These are phyloP conservation scores for Melanotaenia nigrans DNA, from an alignment of 2,797 vertebrate species.

Conservation along the genomic window DNA sequence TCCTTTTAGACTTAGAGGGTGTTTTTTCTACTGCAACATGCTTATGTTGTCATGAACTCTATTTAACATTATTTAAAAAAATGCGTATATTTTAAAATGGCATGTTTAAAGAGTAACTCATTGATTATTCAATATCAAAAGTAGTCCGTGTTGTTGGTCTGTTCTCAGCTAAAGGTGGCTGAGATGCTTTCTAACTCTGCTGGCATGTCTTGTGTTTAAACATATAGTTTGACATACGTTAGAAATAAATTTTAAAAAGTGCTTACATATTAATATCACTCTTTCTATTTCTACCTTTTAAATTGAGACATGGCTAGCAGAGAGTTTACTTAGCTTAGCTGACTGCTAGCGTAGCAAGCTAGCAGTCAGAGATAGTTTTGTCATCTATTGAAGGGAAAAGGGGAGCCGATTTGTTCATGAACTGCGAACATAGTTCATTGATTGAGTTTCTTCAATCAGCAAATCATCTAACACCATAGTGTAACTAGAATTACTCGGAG, in stretches of 20 bases:
- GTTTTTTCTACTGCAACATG: constrained; percentile 5
- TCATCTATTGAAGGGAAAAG: too few species aligned
- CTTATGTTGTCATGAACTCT: background rate
- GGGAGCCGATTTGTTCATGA: too few species aligned
- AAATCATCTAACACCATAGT: too few species aligned
- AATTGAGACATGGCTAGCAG: too few species aligned
- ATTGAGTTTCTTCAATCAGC: too few species aligned
- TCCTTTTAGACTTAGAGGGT: background rate
- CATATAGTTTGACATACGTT: background rate
- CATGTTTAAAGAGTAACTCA: background rate
- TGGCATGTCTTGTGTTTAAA: background rate
- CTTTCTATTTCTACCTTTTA: too few species aligned
- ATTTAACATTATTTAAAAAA: background rate
- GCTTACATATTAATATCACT: too few species aligned
- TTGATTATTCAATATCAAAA: background rate
- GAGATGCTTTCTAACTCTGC: background rate
- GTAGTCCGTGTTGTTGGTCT: background rate
- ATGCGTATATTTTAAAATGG: background rate
- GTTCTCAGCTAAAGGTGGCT: background rate
- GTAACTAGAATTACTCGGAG: too few species aligned
- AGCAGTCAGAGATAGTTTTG: too few species aligned
- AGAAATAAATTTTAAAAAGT: background rate
- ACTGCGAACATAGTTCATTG: too few species aligned
- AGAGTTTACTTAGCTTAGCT: too few species aligned
- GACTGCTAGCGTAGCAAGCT: too few species aligned